Conservation (phyloP, 92 coral and sea anemone species). For the Parazoanthus atlanticus region DNA sequence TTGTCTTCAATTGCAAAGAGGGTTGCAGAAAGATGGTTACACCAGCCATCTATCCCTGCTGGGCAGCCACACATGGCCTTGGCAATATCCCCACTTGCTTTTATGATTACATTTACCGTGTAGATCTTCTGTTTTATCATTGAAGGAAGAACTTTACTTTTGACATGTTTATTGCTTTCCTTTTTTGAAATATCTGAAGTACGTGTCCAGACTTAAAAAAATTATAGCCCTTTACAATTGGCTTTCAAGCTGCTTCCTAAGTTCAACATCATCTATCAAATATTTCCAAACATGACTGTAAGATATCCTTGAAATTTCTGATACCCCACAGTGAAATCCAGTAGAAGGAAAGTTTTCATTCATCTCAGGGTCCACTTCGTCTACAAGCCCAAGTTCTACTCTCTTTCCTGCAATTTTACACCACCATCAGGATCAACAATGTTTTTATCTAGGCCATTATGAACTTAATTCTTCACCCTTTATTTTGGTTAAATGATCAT, state of each 20-base stretch:
- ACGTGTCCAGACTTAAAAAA: conserved; percentile 8
- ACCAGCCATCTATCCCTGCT: conserved; percentile 13
- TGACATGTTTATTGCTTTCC: background rate
- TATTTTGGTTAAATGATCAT: too few species aligned
- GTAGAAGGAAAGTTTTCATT: conserved; percentile 1
- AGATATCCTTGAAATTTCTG: too few species aligned
- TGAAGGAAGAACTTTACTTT: conserved; percentile 5
- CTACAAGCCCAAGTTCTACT: conserved; percentile 19
- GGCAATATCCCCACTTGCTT: background rate
- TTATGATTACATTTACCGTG: conserved; percentile 3
- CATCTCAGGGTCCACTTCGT: conserved; percentile 1
- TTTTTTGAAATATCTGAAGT: background rate
- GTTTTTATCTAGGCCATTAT: too few species aligned
- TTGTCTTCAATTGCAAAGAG: background rate
- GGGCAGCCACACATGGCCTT: conserved; percentile 3
- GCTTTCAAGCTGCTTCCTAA: background rate
- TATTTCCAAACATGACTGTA: background rate
- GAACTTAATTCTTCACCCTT: too few species aligned
- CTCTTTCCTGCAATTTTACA: conserved; percentile 8
- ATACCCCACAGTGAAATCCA: too few species aligned
- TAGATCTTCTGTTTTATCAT: background rate
- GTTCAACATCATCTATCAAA: conserved; percentile 2
- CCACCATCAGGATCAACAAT: conserved; percentile 49
- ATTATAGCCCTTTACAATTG: conserved; percentile 1
- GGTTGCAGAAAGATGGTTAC: conserved; percentile 14